These are phyloP conservation scores for Tetrax tetrax DNA, from an alignment of 2,113 vertebrate species.

Conservation along the genomic window DNA sequence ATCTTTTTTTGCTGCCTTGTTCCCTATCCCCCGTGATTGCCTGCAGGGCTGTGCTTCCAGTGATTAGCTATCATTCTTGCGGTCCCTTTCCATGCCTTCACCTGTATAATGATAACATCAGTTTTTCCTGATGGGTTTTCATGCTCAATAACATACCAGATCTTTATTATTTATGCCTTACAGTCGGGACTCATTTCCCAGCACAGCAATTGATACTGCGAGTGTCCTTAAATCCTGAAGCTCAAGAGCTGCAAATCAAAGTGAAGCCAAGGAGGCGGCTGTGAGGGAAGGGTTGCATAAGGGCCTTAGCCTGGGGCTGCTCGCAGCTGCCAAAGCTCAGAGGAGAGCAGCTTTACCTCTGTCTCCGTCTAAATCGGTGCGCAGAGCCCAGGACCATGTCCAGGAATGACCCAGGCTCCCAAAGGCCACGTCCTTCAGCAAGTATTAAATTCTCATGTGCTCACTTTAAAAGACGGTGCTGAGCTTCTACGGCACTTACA, in stretches of 20 bases:
- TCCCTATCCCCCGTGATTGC: neutral
- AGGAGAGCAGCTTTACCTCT: neutral
- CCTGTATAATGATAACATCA: neutral
- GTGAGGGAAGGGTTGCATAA: slow-evolving; percentile 40
- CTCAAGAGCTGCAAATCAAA: slow-evolving; percentile 12
- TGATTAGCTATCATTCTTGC: neutral
- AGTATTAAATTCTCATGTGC: neutral
- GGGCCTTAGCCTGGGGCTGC: neutral
- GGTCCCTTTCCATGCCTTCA: neutral
- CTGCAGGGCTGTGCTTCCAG: neutral
- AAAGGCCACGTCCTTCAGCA: neutral
- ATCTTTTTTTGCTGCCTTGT: neutral
- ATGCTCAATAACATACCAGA: neutral
- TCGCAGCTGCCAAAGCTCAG: neutral
- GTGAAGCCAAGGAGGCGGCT: neutral
- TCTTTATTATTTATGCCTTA: neutral
- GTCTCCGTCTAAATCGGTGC: neutral
- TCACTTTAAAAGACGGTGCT: fast-evolving
- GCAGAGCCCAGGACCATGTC: neutral
- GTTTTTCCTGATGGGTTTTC: neutral
- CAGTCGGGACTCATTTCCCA: neutral
- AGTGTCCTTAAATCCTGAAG: neutral
- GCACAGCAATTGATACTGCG: neutral
- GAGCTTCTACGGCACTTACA: neutral
- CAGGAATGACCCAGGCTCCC: neutral